A percentile compares a stretch with the other conserved stretches of the same genome.
phyloP scores from a whole-genome alignment of 2,888 invertebrate species.

The Conomelus anceps region DNA sequence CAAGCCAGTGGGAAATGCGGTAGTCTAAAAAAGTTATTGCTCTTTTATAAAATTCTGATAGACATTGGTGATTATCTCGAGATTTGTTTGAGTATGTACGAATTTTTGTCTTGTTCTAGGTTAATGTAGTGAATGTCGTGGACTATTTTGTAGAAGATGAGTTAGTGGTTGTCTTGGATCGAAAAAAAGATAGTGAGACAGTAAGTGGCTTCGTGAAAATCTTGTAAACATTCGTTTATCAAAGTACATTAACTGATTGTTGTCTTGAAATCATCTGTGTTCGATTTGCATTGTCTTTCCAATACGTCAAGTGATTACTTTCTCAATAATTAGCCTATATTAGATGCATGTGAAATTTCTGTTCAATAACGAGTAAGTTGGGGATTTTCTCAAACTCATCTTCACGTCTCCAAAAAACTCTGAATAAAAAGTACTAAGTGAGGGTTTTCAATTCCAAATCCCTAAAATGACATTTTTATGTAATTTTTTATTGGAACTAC shows the following conservation, averaged over 20 bases:
- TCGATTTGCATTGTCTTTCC: neutral
- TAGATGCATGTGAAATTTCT: neutral
- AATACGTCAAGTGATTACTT: neutral
- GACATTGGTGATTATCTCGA: neutral
- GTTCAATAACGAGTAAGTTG: no score
- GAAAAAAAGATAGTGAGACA: slow-evolving; percentile 25
- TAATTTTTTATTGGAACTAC: neutral
- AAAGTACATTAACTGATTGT: neutral
- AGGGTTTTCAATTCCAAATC: no score
- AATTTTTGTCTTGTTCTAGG: slow-evolving; percentile 26
- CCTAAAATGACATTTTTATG: neutral
- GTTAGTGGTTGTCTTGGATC: slow-evolving; percentile 20
- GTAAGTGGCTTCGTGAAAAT: slow-evolving; percentile 19
- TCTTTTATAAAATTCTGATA: neutral
- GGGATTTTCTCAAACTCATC: no score
- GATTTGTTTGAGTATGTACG: neutral
- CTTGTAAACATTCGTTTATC: neutral
- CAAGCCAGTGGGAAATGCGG: neutral
- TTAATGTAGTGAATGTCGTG: slow-evolving; percentile 39
- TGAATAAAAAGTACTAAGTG: no score
- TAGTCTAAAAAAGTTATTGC: neutral
- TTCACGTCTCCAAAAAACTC: no score
- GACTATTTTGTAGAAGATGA: slow-evolving; percentile 32
- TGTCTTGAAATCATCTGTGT: neutral
- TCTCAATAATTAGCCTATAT: neutral